Percentiles rank a stretch among this genome's conserved stretches.
Conservation (phyloP, 2,888 invertebrate genomes). For the Baccha elongata region DNA sequence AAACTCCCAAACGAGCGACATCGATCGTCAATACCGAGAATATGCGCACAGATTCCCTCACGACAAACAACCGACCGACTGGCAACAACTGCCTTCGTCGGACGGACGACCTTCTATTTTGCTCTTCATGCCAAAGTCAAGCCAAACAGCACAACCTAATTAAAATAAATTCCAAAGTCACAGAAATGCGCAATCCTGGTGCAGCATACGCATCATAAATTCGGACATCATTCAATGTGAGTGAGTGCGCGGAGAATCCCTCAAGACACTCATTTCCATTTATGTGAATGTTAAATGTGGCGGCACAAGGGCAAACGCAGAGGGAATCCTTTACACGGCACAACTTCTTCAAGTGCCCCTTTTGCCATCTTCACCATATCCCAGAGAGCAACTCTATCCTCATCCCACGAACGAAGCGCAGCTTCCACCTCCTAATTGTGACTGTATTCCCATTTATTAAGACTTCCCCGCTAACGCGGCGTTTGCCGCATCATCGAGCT, state of each 20-base stretch:
- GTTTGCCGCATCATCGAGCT: constrained; percentile 15
- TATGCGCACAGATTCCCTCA: constrained; percentile 66
- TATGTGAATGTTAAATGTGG: constrained; percentile 67
- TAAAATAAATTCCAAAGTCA: constrained; percentile 73
- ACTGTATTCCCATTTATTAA: constrained; percentile 74
- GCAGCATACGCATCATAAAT: constrained; percentile 73
- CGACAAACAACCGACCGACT: constrained; percentile 21
- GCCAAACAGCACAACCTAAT: constrained; percentile 70
- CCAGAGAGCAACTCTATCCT: constrained; percentile 62
- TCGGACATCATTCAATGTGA: constrained; percentile 73
- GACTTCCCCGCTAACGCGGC: constrained; percentile 50
- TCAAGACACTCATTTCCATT: constrained; percentile 74
- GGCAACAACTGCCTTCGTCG: not conserved
- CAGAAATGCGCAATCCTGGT: constrained; percentile 72
- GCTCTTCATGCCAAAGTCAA: constrained; percentile 46
- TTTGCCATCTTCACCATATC: not conserved
- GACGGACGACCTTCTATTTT: constrained; percentile 46
- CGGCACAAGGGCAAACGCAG: constrained; percentile 3
- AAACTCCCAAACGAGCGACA: constrained; percentile 31
- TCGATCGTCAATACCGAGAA: constrained; percentile 63
- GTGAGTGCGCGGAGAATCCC: constrained; percentile 74
- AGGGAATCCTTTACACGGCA: constrained; percentile 23
- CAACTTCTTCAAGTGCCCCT: constrained; percentile 38
- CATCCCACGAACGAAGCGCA: constrained; percentile 63
- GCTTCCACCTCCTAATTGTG: constrained; percentile 74